phyloP scores from a whole-genome alignment of 2,113 vertebrate species.

The Myotis lucifugus region DNA sequence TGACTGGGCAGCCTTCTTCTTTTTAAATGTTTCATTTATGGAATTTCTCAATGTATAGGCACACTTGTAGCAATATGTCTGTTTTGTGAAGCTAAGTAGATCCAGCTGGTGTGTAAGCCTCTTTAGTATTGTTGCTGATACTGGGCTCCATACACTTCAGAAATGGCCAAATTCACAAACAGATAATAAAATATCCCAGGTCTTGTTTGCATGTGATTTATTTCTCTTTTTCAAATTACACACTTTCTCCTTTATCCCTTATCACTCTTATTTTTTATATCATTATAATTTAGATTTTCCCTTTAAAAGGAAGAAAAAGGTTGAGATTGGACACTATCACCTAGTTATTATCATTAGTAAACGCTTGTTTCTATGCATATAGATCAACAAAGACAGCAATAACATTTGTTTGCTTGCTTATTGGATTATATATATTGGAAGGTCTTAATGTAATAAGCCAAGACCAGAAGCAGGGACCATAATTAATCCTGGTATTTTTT shows the following conservation, averaged over 20 bases:
- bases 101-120: background rate
- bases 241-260: background rate
- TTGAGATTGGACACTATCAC: background rate
- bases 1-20: background rate
- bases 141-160: background rate
- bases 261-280: background rate
- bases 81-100: background rate
- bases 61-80: background rate
- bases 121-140: background rate
- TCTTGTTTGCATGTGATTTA: background rate
- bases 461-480: background rate
- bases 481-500: background rate
- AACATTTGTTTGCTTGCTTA: background rate
- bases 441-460: background rate
- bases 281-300: background rate
- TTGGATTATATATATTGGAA: background rate
- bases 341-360: background rate
- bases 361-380: background rate
- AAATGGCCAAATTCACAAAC: background rate
- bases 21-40: background rate
- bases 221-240: background rate
- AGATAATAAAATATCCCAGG: background rate
- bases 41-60: background rate
- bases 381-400: background rate
- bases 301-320: background rate